phyloP scores from a whole-genome alignment of 2,888 invertebrate species.

The Stenurella melanura region DNA sequence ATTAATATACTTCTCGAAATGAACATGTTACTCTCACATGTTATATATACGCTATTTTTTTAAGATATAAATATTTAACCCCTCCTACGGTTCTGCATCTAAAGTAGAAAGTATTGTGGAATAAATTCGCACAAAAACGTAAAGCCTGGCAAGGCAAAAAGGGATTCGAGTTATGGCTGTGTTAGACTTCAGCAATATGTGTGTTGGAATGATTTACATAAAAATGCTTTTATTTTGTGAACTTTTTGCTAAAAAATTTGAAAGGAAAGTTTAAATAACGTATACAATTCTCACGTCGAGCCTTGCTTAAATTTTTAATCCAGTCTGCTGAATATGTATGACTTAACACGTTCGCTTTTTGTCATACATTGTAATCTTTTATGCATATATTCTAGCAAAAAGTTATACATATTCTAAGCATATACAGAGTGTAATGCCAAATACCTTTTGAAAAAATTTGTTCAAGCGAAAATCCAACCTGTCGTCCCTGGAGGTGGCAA shows the following conservation, averaged over 20 bases:
- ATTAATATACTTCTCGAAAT: not conserved
- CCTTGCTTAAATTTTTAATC: slow-evolving; percentile 4
- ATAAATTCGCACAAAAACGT: slow-evolving; percentile 23
- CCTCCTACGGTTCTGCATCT: not conserved
- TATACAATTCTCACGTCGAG: slow-evolving; percentile 9
- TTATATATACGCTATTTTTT: not conserved
- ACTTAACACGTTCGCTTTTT: not conserved
- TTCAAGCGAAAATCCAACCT: too few relatives aligned
- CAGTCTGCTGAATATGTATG: not conserved
- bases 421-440: too few relatives aligned
- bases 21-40: not conserved
- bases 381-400: not conserved
- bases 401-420: too few relatives aligned
- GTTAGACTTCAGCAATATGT: slow-evolving; percentile 33
- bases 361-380: not conserved
- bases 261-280: slow-evolving; percentile 21
- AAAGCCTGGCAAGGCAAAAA: slow-evolving; percentile 13
- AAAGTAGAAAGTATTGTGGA: slow-evolving; percentile 30
- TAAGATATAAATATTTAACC: not conserved
- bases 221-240: slow-evolving; percentile 33
- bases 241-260: slow-evolving; percentile 26
- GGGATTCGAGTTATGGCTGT: slow-evolving; percentile 14
- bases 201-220: slow-evolving; percentile 32
- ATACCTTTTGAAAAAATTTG: too few relatives aligned
- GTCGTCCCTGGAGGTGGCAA: too few relatives aligned